Percentiles rank a stretch among this genome's conserved stretches.
Evolutionary conservation across 2,888 invertebrate species (phyloP).

Genomic region (Mantis religiosa): DNA sequence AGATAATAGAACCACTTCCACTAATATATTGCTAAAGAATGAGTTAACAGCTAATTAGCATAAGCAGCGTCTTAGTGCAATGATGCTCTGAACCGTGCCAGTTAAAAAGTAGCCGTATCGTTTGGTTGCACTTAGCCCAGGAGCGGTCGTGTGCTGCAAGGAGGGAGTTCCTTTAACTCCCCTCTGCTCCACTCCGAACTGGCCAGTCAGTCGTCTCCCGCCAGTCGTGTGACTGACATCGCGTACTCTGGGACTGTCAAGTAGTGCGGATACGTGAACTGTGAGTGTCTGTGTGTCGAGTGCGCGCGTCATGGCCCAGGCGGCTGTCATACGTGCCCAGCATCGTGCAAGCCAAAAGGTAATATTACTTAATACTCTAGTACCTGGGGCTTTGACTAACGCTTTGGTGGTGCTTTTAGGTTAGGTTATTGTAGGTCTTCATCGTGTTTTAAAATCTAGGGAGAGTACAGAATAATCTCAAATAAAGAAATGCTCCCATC

Average conservation of each 20-base stretch:
- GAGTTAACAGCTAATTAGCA: too few species aligned
- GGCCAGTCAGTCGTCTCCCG: background rate
- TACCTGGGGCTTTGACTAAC: too few species aligned
- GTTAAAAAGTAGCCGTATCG: background rate
- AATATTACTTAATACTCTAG: conserved; percentile 5
- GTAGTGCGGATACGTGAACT: too few species aligned
- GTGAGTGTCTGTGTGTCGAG: background rate
- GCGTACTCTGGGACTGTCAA: background rate
- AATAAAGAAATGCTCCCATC: too few species aligned
- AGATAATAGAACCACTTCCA: too few species aligned
- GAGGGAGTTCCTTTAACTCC: background rate
- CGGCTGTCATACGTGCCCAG: conserved; percentile 39
- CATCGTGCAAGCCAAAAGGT: conserved; percentile 40
- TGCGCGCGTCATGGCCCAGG: conserved; percentile 40
- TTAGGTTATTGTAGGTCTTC: too few species aligned
- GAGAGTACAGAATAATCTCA: too few species aligned
- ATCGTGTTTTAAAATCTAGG: too few species aligned
- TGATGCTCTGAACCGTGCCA: background rate
- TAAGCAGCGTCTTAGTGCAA: background rate
- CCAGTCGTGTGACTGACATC: background rate
- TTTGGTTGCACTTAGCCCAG: background rate
- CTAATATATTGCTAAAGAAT: too few species aligned
- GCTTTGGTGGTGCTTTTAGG: too few species aligned
- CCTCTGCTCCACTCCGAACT: background rate
- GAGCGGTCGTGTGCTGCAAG: background rate